A percentile compares a stretch with the other conserved stretches of the same genome.
Conservation (phyloP, 2,113 vertebrate species). For the Scopus umbretta region DNA sequence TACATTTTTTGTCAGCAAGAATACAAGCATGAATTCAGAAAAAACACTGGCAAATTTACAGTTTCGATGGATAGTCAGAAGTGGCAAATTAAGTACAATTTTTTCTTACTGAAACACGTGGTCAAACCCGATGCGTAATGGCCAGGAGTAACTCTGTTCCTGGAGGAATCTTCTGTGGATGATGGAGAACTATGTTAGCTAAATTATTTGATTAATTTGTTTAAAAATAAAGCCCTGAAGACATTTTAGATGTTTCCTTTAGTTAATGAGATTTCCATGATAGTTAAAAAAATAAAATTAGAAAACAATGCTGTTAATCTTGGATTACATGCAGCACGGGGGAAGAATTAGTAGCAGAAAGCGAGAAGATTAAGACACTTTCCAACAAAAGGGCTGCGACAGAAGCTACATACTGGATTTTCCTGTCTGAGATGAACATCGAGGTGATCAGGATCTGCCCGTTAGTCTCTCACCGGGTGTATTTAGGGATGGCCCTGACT, state of each 20-base stretch:
- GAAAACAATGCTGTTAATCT: conserved; percentile 44
- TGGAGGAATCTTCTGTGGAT: background rate
- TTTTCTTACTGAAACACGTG: background rate
- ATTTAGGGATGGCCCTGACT: background rate
- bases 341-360: conserved; percentile 38
- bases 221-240: background rate
- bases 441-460: background rate
- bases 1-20: fast-evolving
- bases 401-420: background rate
- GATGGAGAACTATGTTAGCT: background rate
- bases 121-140: fast-evolving
- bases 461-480: background rate
- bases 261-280: conserved; percentile 58
- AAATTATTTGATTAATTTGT: background rate
- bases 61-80: background rate
- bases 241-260: conserved; percentile 17
- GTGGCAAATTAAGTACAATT: background rate
- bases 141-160: background rate
- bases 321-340: conserved; percentile 22
- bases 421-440: background rate
- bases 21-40: background rate
- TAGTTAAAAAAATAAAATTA: conserved; percentile 27
- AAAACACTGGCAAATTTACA: background rate
- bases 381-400: background rate
- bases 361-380: conserved; percentile 10